Evolutionary conservation across 2,888 invertebrate genomes (phyloP).

Genomic region (Harpalus rubripes): DNA sequence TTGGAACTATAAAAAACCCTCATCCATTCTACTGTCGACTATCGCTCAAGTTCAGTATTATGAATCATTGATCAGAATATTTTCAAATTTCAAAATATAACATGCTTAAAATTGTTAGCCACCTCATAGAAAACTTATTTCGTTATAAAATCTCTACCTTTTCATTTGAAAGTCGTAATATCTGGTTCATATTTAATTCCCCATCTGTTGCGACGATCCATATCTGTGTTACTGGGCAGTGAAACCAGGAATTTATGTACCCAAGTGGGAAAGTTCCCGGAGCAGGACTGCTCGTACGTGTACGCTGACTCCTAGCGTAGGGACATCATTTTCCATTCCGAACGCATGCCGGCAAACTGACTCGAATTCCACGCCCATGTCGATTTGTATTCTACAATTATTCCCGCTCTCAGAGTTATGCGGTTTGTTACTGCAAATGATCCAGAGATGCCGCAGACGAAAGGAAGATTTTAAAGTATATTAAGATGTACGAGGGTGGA

Average conservation of each 20-base stretch:
- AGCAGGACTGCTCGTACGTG: neutral
- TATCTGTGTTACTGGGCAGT: slow-evolving; percentile 45
- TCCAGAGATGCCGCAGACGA: slow-evolving; percentile 1
- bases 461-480: too few species aligned
- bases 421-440: slow-evolving; percentile 63
- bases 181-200: slow-evolving; percentile 16
- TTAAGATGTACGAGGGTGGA: too few species aligned
- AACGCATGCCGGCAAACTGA: slow-evolving; percentile 61
- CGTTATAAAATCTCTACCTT: neutral
- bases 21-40: too few species aligned
- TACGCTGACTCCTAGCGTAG: slow-evolving; percentile 8
- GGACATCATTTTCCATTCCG: slow-evolving; percentile 66
- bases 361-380: slow-evolving; percentile 62
- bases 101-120: neutral
- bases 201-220: slow-evolving; percentile 42
- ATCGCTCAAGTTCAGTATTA: too few species aligned
- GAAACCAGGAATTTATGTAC: slow-evolving; percentile 62
- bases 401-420: slow-evolving; percentile 61
- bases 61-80: too few species aligned
- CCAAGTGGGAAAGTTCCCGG: slow-evolving; percentile 25
- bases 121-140: neutral
- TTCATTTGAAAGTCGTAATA: neutral
- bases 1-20: too few species aligned
- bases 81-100: neutral
- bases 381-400: slow-evolving; percentile 66